These are phyloP conservation scores for Papilio machaon DNA, from an alignment of 1,140 invertebrate genomes.

Conservation along the genomic window DNA sequence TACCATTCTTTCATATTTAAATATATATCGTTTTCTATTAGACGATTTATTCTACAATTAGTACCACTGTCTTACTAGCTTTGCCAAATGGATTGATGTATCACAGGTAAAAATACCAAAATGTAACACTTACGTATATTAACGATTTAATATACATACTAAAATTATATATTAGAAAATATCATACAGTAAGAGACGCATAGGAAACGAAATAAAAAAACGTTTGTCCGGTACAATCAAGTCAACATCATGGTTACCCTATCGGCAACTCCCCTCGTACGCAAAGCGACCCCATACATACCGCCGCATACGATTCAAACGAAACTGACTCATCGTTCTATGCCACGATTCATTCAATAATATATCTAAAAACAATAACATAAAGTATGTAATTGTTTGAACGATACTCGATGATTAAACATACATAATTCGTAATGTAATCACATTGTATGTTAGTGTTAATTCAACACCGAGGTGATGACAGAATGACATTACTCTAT, in stretches of 20 bases:
- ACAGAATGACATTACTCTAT: conserved; percentile 19
- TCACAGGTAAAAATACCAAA: no score
- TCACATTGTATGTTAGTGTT: conserved; percentile 16
- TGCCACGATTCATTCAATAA: neutral
- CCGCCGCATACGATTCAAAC: conserved; percentile 29
- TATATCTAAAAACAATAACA: neutral
- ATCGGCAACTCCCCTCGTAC: conserved; percentile 21
- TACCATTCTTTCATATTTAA: neutral
- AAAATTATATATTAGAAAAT: no score
- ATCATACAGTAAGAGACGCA: neutral
- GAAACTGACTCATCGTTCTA: conserved; percentile 32
- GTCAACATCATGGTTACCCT: conserved; percentile 3
- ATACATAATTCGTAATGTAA: conserved; percentile 14
- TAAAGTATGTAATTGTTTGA: conserved; percentile 14
- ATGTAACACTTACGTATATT: no score
- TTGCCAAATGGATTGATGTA: no score
- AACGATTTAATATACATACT: no score
- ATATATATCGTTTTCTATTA: no score
- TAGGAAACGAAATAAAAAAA: neutral
- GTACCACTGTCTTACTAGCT: no score
- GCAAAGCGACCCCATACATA: conserved; percentile 31
- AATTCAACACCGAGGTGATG: conserved; percentile 16
- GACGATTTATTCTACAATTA: no score
- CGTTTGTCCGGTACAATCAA: neutral
- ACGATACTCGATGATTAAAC: conserved; percentile 15